phyloP scores from a whole-genome alignment of 2,797 vertebrate species.

The Anguilla obscura region DNA sequence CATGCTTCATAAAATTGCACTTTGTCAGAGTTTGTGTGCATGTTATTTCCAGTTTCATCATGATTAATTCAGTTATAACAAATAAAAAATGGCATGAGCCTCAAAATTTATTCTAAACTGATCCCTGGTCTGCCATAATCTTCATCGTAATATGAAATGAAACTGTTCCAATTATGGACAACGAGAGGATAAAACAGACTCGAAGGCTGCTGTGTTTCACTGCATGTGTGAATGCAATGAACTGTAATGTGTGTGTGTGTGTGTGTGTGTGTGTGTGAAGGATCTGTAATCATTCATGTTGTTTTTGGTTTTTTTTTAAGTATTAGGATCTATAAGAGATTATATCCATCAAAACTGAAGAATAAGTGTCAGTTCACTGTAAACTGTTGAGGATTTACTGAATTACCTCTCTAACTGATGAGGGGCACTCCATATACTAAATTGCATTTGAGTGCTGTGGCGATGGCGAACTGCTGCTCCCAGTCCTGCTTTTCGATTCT shows the following conservation, averaged over 20 bases:
- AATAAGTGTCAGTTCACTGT: conserved; percentile 15
- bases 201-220: neutral
- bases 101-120: neutral
- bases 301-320: neutral
- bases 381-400: conserved; percentile 20
- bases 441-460: conserved; percentile 19
- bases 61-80: neutral
- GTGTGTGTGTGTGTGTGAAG: neutral
- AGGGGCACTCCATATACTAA: conserved; percentile 16
- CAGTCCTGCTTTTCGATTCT: neutral
- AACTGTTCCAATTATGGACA: neutral
- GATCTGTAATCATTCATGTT: neutral
- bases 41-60: neutral
- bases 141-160: neutral
- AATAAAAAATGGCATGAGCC: neutral
- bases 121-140: neutral
- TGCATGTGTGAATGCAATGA: neutral
- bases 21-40: neutral
- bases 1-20: neutral
- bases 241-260: neutral
- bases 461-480: neutral
- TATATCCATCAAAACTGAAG: neutral
- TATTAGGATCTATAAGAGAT: neutral
- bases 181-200: neutral
- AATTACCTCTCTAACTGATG: conserved; percentile 23